Conservation (phyloP, 2,113 vertebrate species). For the Meles meles region DNA sequence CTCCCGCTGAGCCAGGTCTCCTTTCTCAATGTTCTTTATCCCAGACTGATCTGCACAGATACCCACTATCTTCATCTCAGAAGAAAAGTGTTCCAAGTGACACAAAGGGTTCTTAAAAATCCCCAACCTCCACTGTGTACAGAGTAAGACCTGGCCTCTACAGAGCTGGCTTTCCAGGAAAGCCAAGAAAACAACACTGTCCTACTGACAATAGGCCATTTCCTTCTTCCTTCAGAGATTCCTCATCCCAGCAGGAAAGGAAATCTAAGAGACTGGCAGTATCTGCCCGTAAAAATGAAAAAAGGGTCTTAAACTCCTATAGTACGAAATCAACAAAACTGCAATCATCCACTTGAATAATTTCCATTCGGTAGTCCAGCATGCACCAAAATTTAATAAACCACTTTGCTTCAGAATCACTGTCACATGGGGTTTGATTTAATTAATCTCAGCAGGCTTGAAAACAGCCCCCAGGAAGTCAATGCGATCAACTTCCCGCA, state of each 20-base stretch:
- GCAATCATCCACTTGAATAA: background rate
- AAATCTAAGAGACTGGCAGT: background rate
- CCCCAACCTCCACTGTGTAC: background rate
- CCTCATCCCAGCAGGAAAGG: background rate
- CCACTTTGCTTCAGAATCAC: background rate
- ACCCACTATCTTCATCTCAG: constrained; percentile 29
- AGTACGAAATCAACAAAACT: background rate
- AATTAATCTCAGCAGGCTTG: constrained; percentile 59
- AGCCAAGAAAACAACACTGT: constrained; percentile 4
- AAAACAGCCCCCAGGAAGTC: background rate
- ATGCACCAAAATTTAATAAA: background rate
- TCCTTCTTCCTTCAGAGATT: background rate
- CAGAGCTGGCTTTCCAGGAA: constrained; percentile 51
- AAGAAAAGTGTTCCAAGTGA: background rate
- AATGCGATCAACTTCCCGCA: background rate
- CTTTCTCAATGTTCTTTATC: background rate
- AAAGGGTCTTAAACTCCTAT: background rate
- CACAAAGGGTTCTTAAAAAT: constrained; percentile 31
- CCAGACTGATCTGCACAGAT: background rate
- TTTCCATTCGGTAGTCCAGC: background rate
- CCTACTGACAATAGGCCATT: background rate
- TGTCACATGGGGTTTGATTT: constrained; percentile 9
- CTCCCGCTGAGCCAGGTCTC: background rate
- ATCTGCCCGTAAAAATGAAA: background rate
- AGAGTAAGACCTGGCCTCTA: background rate